phyloP scores from a whole-genome alignment of 2,113 vertebrate genomes.

The Neoarius graeffei region DNA sequence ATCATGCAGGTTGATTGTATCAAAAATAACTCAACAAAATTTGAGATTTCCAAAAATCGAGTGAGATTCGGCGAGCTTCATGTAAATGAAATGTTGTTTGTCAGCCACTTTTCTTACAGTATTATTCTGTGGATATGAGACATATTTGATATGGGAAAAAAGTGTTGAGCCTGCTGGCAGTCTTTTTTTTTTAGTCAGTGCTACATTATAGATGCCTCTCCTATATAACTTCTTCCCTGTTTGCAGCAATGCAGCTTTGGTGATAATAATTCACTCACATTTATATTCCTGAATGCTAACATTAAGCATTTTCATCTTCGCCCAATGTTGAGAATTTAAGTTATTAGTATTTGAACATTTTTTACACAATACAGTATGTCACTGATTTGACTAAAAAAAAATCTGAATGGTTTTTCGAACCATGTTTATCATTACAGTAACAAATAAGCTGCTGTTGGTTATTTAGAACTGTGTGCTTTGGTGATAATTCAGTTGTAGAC shows the following conservation, averaged over 20 bases:
- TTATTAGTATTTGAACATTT: neutral
- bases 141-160: conserved; percentile 73
- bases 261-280: conserved; percentile 3
- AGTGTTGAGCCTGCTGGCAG: conserved; percentile 73
- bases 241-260: conserved; percentile 5
- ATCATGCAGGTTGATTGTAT: neutral
- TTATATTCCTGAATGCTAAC: neutral
- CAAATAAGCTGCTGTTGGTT: conserved; percentile 11
- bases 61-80: conserved; percentile 48
- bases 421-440: conserved; percentile 6
- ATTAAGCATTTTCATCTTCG: neutral
- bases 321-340: neutral
- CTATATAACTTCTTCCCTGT: neutral
- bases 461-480: conserved; percentile 23
- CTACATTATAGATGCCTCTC: conserved; percentile 62
- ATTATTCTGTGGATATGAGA: conserved; percentile 73
- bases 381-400: neutral
- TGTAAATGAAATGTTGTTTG: conserved; percentile 62
- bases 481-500: conserved; percentile 24
- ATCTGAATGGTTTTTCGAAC: neutral
- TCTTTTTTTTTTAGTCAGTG: conserved; percentile 52
- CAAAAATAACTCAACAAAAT: neutral
- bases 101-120: conserved; percentile 71
- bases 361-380: neutral
- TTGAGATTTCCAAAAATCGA: neutral